Base-by-base conservation (phyloP, 2,797 vertebrate species). In the Sebastes hubbsi region DNA sequence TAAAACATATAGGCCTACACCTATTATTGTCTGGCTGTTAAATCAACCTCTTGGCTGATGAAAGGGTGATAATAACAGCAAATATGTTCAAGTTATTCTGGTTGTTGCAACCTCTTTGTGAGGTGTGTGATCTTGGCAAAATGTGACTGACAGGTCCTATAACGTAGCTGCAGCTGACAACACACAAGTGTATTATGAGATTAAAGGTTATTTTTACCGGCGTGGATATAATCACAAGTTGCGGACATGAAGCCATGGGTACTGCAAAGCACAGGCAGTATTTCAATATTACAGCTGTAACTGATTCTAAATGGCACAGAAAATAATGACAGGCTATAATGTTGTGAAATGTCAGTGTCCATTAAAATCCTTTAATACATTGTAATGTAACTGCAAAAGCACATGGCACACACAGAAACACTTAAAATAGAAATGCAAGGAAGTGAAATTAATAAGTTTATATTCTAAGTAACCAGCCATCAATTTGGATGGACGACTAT, bases 161-260 rank as follows among this genome's bases (percentile, higher is more conserved):
- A 89, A 90, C 91, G 85, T 83, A 89, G 72, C 84, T 74, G 68
- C 79, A 85, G 82, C 89, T 89, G 81, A 90, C 88, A 88, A 91
- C 91, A 90, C 88, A 87, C 81, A 80, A 91, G 85, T 89, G 91
- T 91, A 95, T 94, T 93, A 96, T 93, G 85, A 94, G 95, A 95
- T 96, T 96, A 94, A 92, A 91, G 87, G 89, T 93, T 95, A 95
- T 95, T 95, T 95, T 94, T 95, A 95, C 83, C 91, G 3, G 49
- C 20, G 66, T 88, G 89, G 90, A 92, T 94, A 92, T 95, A 92
- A 93, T 94, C 84, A 87, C 91, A 82, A 80, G 86, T 88, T 88
- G 90, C 79, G 87, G 76, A 93, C 89, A 89, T 90, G 78, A 85
- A 89, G 72, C 79, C 83, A 82, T 75, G 80, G 66, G 76, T 72